phyloP scores from a whole-genome alignment of 2,797 vertebrate genomes.

The Helicolenus hilgendorfi region DNA sequence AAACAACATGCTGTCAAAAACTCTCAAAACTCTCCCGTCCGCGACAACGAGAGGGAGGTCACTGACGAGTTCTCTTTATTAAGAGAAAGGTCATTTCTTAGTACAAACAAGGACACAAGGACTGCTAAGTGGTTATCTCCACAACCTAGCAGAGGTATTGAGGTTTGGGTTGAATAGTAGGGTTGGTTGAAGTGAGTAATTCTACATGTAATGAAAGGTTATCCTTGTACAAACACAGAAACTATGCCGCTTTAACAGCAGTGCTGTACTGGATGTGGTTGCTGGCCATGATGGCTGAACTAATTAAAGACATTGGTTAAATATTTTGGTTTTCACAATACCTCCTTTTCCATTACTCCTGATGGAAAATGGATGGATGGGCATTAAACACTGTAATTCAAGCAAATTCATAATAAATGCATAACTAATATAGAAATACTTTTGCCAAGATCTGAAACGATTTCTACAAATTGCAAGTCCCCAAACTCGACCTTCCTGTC shows the following conservation, averaged over 20 bases:
- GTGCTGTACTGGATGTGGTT: constrained; percentile 4
- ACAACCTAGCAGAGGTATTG: not conserved
- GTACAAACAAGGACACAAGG: not conserved
- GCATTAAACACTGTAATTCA: accelerated
- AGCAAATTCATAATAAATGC: no score
- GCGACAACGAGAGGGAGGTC: no score
- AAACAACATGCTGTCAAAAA: no score
- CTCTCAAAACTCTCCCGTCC: no score
- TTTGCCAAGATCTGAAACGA: not conserved
- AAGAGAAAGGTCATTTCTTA: no score
- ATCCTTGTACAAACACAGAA: not conserved
- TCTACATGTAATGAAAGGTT: not conserved
- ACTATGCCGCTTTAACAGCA: not conserved
- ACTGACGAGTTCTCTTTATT: no score
- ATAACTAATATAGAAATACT: not conserved
- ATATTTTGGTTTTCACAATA: not conserved
- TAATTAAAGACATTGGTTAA: not conserved
- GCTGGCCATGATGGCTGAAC: not conserved
- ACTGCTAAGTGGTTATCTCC: not conserved
- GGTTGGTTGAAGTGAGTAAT: not conserved
- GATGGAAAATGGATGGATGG: not conserved
- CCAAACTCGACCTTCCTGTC: not conserved
- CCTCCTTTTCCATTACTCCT: not conserved
- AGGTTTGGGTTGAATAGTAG: not conserved
- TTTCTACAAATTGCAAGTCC: no score